Percentiles rank a stretch among this genome's conserved stretches.
These are phyloP conservation scores for Phrynocephalus forsythii DNA, from an alignment of 2,797 vertebrate species.

Conservation along the genomic window DNA sequence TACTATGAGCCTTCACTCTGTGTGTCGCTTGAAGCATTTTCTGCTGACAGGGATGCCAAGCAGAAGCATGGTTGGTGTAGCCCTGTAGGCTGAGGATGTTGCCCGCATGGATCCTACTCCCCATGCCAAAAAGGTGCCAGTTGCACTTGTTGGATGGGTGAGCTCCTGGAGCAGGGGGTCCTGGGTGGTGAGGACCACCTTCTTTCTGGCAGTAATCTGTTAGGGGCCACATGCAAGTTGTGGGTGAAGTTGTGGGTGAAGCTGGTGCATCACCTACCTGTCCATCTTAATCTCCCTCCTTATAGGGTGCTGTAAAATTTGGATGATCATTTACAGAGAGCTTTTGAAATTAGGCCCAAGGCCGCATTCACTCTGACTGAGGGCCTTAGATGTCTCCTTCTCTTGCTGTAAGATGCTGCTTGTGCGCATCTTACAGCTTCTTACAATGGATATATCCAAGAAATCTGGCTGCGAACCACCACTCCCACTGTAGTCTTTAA, in stretches of 20 bases:
- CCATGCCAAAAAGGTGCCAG: neutral
- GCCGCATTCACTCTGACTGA: neutral
- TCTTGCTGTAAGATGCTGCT: neutral
- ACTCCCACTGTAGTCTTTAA: neutral
- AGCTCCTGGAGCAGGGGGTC: neutral
- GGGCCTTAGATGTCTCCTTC: neutral
- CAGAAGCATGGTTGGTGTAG: neutral
- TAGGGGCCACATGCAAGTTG: neutral
- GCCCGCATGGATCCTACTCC: neutral
- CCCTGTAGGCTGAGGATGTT: neutral
- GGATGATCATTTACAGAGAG: neutral
- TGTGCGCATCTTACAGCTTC: neutral
- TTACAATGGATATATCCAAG: neutral
- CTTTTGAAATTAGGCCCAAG: neutral
- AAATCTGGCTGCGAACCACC: accelerated
- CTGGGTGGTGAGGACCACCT: neutral
- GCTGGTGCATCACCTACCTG: too few relatives aligned
- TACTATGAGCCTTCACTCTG: neutral
- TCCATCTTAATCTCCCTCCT: too few relatives aligned
- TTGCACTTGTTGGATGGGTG: neutral
- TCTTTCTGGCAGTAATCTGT: neutral
- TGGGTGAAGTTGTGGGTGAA: neutral
- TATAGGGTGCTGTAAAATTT: too few relatives aligned
- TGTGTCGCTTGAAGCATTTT: neutral
- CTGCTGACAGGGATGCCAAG: neutral